Base-by-base conservation (phyloP, 2,888 invertebrate species). In the Cryptosula pallasiana region DNA sequence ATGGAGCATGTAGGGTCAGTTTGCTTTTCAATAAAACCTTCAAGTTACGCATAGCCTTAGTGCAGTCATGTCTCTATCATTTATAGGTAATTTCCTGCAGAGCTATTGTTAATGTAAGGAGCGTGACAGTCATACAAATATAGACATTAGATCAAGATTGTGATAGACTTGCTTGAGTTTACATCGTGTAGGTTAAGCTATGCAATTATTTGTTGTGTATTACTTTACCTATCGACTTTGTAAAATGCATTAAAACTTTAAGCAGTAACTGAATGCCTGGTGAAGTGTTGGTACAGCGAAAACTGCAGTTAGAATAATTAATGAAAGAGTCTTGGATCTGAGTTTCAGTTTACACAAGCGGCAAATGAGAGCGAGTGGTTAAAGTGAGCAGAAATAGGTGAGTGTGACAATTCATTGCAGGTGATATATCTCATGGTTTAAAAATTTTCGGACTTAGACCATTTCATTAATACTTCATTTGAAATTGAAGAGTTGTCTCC, bases 181-280 rank as follows among this genome's bases (percentile, higher is more conserved):
- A 45, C 45, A 45, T 5, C 20, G 45, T 20, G 9, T 45, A 45
- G 45, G 5, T 45, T 45, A 45, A 13, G n/a, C 63, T 32, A 32
- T 16, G 63, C 32, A 63, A 63, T 63, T 63, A 63, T 63, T 63
- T 63, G 63, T 29, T 25, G 2, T 63, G 63, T 63, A 63, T 45
- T 45, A 45, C 45, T 45, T 45, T n/a, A 20, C 20, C 45, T 20
- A 45, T 45, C 45, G 45, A 45, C 45, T 45, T 45, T 45, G 20
- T 45, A 45, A 45, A 20, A 45, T 45, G 45, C 45, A 45, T 45
- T 45, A 13, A 45, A 45, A 45, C 45, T 63, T 63, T 32, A 32
- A 63, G 32, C 32, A 29, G 63, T 63, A 63, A 63, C 32, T n/a
- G 32, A 63, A 63, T 63, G 63, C 63, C 13, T 29, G 32, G 13